Percentiles rank a stretch among this genome's conserved stretches.
Evolutionary conservation across 2,797 vertebrate species (phyloP).

Genomic region (Emys orbicularis): DNA sequence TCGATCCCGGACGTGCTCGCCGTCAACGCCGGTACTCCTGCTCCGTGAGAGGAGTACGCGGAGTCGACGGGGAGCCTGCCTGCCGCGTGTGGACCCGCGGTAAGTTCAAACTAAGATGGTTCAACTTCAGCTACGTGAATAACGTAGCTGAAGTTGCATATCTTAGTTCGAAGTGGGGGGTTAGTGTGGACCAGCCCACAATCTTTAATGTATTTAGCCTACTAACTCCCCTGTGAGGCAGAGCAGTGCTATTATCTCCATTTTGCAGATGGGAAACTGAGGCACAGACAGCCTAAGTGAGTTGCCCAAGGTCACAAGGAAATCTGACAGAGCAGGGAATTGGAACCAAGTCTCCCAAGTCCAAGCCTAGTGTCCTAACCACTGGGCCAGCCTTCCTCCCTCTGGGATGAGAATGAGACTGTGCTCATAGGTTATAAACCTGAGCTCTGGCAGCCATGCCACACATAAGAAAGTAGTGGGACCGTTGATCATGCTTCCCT

Average conservation of each 20-base stretch:
- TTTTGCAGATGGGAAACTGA: background rate
- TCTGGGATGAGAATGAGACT: background rate
- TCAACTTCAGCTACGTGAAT: too few species aligned
- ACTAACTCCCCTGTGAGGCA: background rate
- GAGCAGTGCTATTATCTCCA: background rate
- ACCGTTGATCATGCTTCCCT: background rate
- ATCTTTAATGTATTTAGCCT: background rate
- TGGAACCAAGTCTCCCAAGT: background rate
- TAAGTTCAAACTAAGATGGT: too few species aligned
- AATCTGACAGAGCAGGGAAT: background rate
- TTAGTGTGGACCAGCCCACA: too few species aligned
- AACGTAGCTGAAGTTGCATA: too few species aligned
- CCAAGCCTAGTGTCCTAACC: background rate
- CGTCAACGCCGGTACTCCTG: too few species aligned
- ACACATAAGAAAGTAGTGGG: background rate
- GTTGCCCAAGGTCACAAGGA: background rate
- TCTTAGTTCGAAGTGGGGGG: too few species aligned
- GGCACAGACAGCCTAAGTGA: background rate
- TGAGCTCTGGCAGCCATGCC: background rate
- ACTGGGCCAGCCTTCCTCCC: background rate
- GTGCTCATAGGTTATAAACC: background rate
- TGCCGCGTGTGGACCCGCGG: too few species aligned
- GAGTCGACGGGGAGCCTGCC: too few species aligned
- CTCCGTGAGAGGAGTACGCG: too few species aligned
- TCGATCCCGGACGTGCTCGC: too few species aligned